phyloP scores from a whole-genome alignment of 1,140 invertebrate genomes.

The Melitaea cinxia region DNA sequence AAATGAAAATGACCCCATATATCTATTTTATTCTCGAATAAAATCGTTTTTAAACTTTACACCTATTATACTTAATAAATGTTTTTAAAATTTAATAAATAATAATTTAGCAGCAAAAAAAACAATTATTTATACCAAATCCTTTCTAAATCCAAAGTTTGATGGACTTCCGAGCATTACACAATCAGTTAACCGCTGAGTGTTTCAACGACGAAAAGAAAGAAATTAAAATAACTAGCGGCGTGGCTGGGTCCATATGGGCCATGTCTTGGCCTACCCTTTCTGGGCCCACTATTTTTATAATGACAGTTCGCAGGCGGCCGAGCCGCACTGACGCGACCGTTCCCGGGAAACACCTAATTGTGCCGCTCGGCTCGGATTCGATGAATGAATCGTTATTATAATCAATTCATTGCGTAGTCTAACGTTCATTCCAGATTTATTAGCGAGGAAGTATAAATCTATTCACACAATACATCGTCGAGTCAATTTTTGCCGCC shows the following conservation, averaged over 20 bases:
- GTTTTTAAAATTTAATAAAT: too few relatives aligned
- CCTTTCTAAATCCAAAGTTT: constrained; percentile 5
- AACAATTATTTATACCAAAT: neutral
- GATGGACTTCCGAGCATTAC: constrained; percentile 7
- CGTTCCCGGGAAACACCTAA: constrained; percentile 72
- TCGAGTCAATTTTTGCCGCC: constrained; percentile 34
- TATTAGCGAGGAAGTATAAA: constrained; percentile 40
- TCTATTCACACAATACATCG: constrained; percentile 41
- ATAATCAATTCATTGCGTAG: constrained; percentile 50
- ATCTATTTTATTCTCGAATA: too few relatives aligned
- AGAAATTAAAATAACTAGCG: constrained; percentile 70
- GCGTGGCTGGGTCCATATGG: constrained; percentile 67
- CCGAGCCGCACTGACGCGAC: constrained; percentile 35
- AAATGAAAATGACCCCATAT: neutral
- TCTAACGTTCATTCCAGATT: constrained; percentile 44
- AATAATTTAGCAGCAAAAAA: too few relatives aligned
- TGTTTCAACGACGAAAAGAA: constrained; percentile 49
- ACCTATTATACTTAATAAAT: too few relatives aligned
- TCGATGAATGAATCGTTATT: constrained; percentile 62
- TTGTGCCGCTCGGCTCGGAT: constrained; percentile 51
- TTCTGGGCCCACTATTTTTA: constrained; percentile 77
- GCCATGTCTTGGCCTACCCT: constrained; percentile 70
- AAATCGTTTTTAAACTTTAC: too few relatives aligned
- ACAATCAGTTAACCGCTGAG: constrained; percentile 3
- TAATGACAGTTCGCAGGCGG: constrained; percentile 78